These are phyloP conservation scores for roundworm (Caenorhabditis elegans) DNA, from an alignment of 1,140 invertebrate genomes.

Conservation along the genomic window WBcel235 BX284605.5:12869501-12870000, in stretches of 20 bases:
- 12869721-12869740: not conserved
- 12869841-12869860: not conserved
- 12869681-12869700: not conserved
- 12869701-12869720: not conserved
- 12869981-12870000: not conserved
- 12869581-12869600: constrained; percentile 55
- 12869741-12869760: constrained; percentile 27
- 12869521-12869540: constrained; percentile 52
- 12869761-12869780: constrained; percentile 49
- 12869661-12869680: constrained; percentile 6
- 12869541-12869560: constrained; percentile 54
- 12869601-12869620: constrained; percentile 57
- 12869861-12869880: not conserved
- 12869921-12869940: no score
- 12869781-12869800: constrained; percentile 59
- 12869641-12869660: not conserved
- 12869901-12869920: not conserved
- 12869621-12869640: constrained; percentile 26
- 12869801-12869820: constrained; percentile 59
- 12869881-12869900: not conserved
- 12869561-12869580: constrained; percentile 55
- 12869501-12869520: constrained; percentile 61
- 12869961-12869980: not conserved
- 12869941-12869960: no score
- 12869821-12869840: constrained; percentile 55